Base-by-base conservation (phyloP, 2,797 vertebrate species). In the Anguilla pacifica region DNA sequence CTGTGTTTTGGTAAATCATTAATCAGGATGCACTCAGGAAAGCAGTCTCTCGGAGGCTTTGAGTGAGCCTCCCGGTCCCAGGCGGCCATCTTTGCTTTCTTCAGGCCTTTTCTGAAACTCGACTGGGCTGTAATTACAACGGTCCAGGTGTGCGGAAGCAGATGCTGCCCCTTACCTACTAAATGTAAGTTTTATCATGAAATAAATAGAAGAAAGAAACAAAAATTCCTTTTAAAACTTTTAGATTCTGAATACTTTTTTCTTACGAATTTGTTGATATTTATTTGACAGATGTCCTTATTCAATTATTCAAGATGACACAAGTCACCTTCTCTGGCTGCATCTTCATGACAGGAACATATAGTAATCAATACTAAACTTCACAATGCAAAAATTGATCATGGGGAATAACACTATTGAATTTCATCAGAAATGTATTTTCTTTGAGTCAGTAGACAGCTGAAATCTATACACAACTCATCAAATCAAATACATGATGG, bases 21-120 rank as follows among this genome's bases (percentile, higher is more conserved):
- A n/a, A 82, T 49, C 79, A 82, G 79, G 79, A 82, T 49, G 46
- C 79, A 82, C 79, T 82, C 79, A 49, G 79, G 46, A 82, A 82
- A 82, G 15, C 79, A 25, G 46, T 51, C 79, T 82, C 25, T n/a
- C 46, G 2, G 46, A 82, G 79, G 79, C 79, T 46, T 51, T 49
- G 19, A 25, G 46, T 49, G 79, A 82, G 79, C 22, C 79, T 13
- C 6, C 43, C 22, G 10, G 11, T 82, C 79, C 79, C 79, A 49
- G 46, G 46, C 9, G 79, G 46, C 79, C 10, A 6, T n/a, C 17
- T 82, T 51, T 10, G 4, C 79, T 51, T 82, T 51, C 79, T 82
- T n/a, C 79, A 51, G 79, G 79, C 79, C 79, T n/a, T 81, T 81
- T 49, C 79, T 22, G 6, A 82, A 82, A 25, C 79, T 25, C 46